These are phyloP conservation scores for Xestia xanthographa DNA, from an alignment of 2,888 invertebrate genomes.

Conservation along the genomic window DNA sequence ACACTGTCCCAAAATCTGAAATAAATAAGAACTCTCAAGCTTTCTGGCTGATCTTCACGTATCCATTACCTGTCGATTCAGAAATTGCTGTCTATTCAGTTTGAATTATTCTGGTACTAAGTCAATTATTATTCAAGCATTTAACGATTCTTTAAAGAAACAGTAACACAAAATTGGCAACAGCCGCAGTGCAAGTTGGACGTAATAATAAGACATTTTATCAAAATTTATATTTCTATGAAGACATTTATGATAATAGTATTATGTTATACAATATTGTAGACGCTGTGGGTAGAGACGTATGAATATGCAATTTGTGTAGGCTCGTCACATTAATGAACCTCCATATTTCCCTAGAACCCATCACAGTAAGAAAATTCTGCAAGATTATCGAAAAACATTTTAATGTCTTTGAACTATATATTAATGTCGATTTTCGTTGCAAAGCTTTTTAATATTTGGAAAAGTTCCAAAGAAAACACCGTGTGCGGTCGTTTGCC, in stretches of 20 bases:
- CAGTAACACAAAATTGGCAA: slow-evolving; percentile 10
- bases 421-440: slow-evolving; percentile 56
- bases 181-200: not conserved
- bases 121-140: slow-evolving; percentile 4
- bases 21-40: not conserved
- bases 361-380: not conserved
- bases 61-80: not conserved
- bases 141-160: slow-evolving; percentile 11
- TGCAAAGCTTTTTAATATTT: slow-evolving; percentile 70
- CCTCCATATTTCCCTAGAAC: not conserved
- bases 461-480: slow-evolving; percentile 81
- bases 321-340: not conserved
- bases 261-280: not conserved
- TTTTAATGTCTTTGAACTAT: slow-evolving; percentile 46
- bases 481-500: slow-evolving; percentile 78
- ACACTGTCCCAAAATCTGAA: not conserved
- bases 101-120: slow-evolving; percentile 4
- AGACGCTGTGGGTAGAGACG: not conserved
- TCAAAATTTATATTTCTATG: slow-evolving; percentile 18
- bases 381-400: slow-evolving; percentile 14
- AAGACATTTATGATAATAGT: slow-evolving; percentile 11
- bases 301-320: not conserved
- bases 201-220: slow-evolving; percentile 23
- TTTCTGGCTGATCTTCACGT: slow-evolving; percentile 1
- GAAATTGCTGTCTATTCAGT: not conserved